These are phyloP conservation scores for Eretmocerus hayati DNA, from an alignment of 2,888 invertebrate species.

Conservation along the genomic window DNA sequence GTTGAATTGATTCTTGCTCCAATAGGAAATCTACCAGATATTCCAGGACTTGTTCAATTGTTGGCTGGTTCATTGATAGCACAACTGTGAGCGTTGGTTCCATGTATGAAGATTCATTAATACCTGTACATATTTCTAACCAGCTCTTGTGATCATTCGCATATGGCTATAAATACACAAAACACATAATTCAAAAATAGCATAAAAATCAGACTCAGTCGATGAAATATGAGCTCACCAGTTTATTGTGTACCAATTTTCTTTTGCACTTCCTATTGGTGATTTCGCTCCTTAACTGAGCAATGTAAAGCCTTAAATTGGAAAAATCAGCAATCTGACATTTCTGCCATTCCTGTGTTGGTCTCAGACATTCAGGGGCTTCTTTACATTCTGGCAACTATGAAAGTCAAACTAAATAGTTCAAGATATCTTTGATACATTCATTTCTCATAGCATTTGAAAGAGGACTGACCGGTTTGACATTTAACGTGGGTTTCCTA, in stretches of 20 bases:
- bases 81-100: conserved; percentile 39
- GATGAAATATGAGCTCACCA: conserved; percentile 23
- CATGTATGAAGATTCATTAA: conserved; percentile 8
- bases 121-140: conserved; percentile 48
- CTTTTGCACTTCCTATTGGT: conserved; percentile 26
- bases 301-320: conserved; percentile 53
- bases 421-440: neutral
- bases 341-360: conserved; percentile 60
- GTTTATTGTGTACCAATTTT: conserved; percentile 14
- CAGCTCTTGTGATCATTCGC: conserved; percentile 46
- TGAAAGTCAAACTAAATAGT: neutral
- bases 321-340: conserved; percentile 63
- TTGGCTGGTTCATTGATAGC: conserved; percentile 48
- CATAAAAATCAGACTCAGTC: neutral
- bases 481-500: conserved; percentile 29
- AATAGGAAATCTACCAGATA: conserved; percentile 50
- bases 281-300: conserved; percentile 33
- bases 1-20: conserved; percentile 44
- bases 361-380: conserved; percentile 46
- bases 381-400: conserved; percentile 47
- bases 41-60: conserved; percentile 48
- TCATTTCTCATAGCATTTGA: neutral
- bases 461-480: conserved; percentile 28
- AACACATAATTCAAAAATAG: neutral
- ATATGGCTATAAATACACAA: conserved; percentile 41